phyloP scores from a whole-genome alignment of 1,140 invertebrate genomes.

The Drosophila kurseongensis region DNA sequence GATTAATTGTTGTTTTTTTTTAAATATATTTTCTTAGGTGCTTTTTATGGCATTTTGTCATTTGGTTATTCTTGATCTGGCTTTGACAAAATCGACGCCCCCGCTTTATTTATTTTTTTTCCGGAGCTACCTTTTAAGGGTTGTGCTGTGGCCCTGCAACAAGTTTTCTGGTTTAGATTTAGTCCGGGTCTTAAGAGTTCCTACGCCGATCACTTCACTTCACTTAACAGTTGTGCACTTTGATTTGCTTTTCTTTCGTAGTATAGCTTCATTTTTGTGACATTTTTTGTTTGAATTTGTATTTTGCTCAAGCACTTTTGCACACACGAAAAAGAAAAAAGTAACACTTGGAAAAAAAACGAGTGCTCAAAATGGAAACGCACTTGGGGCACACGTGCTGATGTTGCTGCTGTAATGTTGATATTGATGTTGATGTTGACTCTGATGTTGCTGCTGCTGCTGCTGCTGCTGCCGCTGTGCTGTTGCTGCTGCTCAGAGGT shows the following conservation, averaged over 20 bases:
- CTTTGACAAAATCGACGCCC: slow-evolving; percentile 17
- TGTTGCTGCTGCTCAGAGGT: slow-evolving; percentile 14
- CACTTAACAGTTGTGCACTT: slow-evolving; percentile 45
- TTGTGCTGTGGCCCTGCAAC: slow-evolving; percentile 21
- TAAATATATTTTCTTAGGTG: slow-evolving; percentile 8
- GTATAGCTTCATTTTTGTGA: neutral
- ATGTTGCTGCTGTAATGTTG: slow-evolving; percentile 5
- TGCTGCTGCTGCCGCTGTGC: slow-evolving; percentile 9
- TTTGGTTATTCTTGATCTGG: slow-evolving; percentile 18
- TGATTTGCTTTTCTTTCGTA: slow-evolving; percentile 20
- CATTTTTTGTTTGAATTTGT: neutral
- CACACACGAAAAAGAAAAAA: slow-evolving; percentile 24
- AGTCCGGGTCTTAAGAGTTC: slow-evolving; percentile 10
- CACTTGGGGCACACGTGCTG: slow-evolving; percentile 13
- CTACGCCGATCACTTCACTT: slow-evolving; percentile 35
- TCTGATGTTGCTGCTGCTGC: neutral
- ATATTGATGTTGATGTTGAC: neutral
- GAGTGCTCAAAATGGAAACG: neutral
- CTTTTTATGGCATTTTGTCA: slow-evolving; percentile 25
- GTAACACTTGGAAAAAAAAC: slow-evolving; percentile 29
- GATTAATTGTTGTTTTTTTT: slow-evolving; percentile 33
- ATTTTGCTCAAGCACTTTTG: slow-evolving; percentile 48
- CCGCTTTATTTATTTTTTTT: neutral
- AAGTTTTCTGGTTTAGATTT: slow-evolving; percentile 18
- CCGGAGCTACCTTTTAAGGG: slow-evolving; percentile 16